Evolutionary conservation across 2,113 vertebrate genomes (phyloP), one percentile per base, ranked within the genome.

Genomic region (Calyptomena viridis): DNA sequence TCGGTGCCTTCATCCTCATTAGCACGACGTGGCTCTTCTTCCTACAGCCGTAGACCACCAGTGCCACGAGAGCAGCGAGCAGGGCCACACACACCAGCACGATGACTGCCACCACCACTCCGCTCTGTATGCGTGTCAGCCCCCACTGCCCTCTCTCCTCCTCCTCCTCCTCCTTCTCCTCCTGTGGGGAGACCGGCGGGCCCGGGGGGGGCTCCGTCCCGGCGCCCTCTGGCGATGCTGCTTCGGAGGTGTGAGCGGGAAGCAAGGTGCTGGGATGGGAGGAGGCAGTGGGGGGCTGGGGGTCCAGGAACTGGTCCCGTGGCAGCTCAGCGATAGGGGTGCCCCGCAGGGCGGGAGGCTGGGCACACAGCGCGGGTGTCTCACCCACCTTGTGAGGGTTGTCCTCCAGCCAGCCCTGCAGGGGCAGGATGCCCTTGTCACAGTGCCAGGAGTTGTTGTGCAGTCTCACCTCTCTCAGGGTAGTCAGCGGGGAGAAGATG

Each of bases 371-470:
- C 0, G 99, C 95, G 15, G 97, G 89, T 19, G 68, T 96, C 77
- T 97, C 93, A 13, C 94, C 97, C 77, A 98, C 84, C 93, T 98
- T 98, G 42, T 93, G 78, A 53, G 94, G 89, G 85, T 99, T 96
- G 67, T 94, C 24, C 86, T 59, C 49, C 64, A 99, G 97, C 99
- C 99, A 99, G 11, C 97, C 80, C 69, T 89, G 96, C 35, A 99
- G 97, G 2, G 99, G 98, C 67, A 98, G 78, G 74, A 99, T 99
- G 55, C 94, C 95, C 12, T 91, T 33, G 69, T 99, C 98, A 25
- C 99, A 99, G 68, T 87, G 98, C 99, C 99, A 99, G 40, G 99
- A 99, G 77, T 99, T 99, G 92, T 98, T 97, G 30, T 98, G 96
- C 53, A 99, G 97, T 42, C 97, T 94, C 40, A 99, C 96, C 77